phyloP scores from a whole-genome alignment of 2,888 invertebrate species.

The Oasisia sp. region DNA sequence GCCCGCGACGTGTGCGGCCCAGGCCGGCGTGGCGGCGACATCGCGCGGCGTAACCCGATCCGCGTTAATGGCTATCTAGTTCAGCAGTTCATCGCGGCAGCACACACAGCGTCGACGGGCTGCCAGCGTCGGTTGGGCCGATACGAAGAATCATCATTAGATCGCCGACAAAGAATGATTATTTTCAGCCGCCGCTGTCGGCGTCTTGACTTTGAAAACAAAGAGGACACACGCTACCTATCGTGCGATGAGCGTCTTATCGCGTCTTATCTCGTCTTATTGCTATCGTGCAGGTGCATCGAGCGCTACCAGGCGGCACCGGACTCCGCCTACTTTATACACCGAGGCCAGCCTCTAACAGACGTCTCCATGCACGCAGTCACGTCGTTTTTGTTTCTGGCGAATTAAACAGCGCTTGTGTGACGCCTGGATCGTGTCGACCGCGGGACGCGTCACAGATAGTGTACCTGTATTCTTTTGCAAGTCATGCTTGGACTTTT shows the following conservation, averaged over 20 bases:
- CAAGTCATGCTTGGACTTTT: not conserved
- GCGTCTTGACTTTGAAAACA: conserved; percentile 4
- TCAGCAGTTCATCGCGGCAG: not conserved
- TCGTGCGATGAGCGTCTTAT: not conserved
- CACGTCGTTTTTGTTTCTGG: not conserved
- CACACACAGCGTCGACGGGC: not conserved
- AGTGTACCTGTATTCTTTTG: not conserved
- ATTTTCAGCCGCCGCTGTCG: not conserved
- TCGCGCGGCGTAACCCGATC: not conserved
- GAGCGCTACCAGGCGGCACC: not conserved
- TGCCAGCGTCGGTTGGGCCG: not conserved
- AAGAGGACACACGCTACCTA: not conserved
- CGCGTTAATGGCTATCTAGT: not conserved
- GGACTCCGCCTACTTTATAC: not conserved
- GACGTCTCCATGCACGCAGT: not conserved
- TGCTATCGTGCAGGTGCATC: not conserved
- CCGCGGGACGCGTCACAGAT: not conserved
- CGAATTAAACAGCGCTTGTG: not conserved
- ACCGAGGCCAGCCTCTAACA: not conserved
- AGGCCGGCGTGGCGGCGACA: not conserved
- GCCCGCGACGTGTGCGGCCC: not conserved
- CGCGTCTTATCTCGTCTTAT: not conserved
- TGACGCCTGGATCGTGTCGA: not conserved
- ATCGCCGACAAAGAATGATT: not conserved
- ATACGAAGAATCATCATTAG: not conserved